Conservation (phyloP, 2,113 vertebrate genomes). For the Benitochromis conjunctus region DNA sequence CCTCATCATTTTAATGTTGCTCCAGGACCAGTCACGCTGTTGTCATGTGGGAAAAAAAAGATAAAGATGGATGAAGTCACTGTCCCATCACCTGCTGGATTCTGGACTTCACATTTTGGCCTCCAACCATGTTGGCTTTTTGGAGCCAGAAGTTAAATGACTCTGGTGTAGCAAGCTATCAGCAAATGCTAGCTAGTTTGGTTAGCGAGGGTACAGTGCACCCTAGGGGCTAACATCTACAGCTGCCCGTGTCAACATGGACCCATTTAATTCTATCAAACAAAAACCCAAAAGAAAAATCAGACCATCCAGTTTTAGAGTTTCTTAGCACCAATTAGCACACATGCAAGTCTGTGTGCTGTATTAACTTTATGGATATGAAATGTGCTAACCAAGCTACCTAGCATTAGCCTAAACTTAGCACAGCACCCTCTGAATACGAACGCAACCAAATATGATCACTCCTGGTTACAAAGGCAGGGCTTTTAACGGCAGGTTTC, state of each 20-base stretch:
- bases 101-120: not conserved
- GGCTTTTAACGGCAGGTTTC: not conserved
- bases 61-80: not conserved
- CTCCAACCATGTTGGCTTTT: not conserved
- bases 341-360: not conserved
- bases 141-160: not conserved
- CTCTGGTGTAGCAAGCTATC: not conserved
- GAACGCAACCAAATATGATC: not conserved
- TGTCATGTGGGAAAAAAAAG: not conserved
- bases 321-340: not conserved
- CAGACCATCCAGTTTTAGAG: not conserved
- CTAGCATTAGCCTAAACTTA: not conserved
- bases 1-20: not conserved
- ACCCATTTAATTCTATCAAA: fast-evolving
- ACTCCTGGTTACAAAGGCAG: not conserved
- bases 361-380: not conserved
- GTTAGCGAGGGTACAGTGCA: not conserved
- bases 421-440: not conserved
- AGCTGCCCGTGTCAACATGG: fast-evolving
- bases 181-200: not conserved
- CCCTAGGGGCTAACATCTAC: not conserved
- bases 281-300: not conserved
- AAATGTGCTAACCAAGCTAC: not conserved
- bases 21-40: not conserved
- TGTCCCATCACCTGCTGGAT: not conserved